Base-by-base conservation (phyloP, 2,113 vertebrate genomes). In the Leuciscus idus region DNA sequence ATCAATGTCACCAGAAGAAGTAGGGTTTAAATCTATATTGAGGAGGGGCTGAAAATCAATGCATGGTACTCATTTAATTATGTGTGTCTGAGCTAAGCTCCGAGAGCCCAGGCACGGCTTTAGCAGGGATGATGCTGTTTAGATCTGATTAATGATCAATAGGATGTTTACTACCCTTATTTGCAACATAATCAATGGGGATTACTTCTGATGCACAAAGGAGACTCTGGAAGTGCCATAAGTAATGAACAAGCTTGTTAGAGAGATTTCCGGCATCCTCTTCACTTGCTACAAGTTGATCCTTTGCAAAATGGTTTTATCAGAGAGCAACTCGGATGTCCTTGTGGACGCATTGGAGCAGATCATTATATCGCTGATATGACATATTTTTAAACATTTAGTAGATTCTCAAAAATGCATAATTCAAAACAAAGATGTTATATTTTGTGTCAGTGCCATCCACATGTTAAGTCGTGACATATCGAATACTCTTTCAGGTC, bases 1-100 rank as follows among this genome's bases (percentile, higher is more conserved):
- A 87, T 77, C 77, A 85, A 84, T 30, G 84, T 89, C 84, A 86
- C 85, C 87, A 76, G 46, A 90, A 87, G 88, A 85, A 85, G 81
- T 86, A 55, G 62, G 79, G 85, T 85, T 85, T 83, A 76, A 86
- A 78, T 89, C 87, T 85, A 84, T 84, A 81, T 90, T 80, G 87
- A 87, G 68, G 61, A 68, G 73, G 62, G 75, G 23, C 33, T 80
- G 66, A 86, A 87, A 89, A 94, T 94, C 92, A 89, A 93, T 94
- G 87, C 46, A 90, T 87, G 90, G 89, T 89, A 86, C 90, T 92
- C 86, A 92, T 93, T 94, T 93, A 90, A 93, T 94, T 94, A 91
- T 85, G 28, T 70, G 70, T 88, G 84, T 86, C 86, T 86, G 88
- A 72, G 79, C 85, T 90, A 89, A 92, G 90, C 92, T 84, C 80